Percentiles rank a stretch among this genome's conserved stretches.
Evolutionary conservation across 2,888 invertebrate genomes (phyloP).

Genomic region (Plemyria rubiginata): DNA sequence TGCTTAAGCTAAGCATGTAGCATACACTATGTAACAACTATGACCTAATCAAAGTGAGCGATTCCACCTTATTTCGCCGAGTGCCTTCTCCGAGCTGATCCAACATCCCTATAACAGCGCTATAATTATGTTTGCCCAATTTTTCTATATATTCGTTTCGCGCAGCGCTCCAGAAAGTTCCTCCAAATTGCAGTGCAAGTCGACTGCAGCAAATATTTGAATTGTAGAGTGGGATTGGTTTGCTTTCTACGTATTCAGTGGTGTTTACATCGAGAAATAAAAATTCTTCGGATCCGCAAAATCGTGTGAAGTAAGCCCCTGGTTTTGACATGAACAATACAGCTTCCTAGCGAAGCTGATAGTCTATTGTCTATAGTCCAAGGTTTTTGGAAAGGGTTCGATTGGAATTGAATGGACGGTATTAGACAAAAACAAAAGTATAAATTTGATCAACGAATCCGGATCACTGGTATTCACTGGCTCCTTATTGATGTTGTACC

Average conservation of each 20-base stretch:
- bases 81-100: constrained; percentile 16
- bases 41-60: constrained; percentile 7
- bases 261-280: constrained; percentile 74
- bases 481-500: no score
- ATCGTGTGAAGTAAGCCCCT: background rate
- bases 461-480: no score
- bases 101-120: constrained; percentile 15
- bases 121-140: constrained; percentile 53
- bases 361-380: background rate
- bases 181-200: constrained; percentile 74
- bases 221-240: constrained; percentile 82
- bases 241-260: constrained; percentile 72
- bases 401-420: background rate
- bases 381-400: background rate
- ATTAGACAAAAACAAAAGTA: no score
- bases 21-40: background rate
- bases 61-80: constrained; percentile 3
- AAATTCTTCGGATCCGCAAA: constrained; percentile 58
- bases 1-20: no score
- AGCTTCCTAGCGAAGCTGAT: background rate
- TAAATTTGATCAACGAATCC: no score
- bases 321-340: background rate
- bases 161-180: constrained; percentile 52
- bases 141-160: constrained; percentile 51
- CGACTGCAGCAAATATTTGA: constrained; percentile 78